Conservation (phyloP, 2,113 vertebrate genomes). For the Zapus hudsonius region DNA sequence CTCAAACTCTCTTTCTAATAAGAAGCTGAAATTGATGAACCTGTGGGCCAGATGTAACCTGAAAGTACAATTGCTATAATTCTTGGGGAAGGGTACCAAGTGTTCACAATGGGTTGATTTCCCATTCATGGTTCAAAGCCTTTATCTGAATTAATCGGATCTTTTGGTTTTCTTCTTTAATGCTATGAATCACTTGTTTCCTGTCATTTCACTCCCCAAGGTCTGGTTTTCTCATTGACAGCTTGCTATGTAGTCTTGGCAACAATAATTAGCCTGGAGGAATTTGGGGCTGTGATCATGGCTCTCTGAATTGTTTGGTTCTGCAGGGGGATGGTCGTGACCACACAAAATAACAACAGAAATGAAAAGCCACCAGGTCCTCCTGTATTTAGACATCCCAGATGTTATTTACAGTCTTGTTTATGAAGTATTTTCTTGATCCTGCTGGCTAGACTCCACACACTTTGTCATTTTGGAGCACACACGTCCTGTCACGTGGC, state of each 20-base stretch:
- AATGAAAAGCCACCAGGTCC: conserved; percentile 83
- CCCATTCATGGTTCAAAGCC: conserved; percentile 28
- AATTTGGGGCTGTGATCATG: conserved; percentile 73
- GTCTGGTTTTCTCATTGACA: conserved; percentile 79
- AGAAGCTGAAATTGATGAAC: not conserved
- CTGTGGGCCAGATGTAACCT: not conserved
- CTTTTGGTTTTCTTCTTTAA: conserved; percentile 80
- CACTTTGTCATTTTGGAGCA: conserved; percentile 86
- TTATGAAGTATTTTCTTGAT: conserved; percentile 86
- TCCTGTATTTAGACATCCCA: conserved; percentile 86
- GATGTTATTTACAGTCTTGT: conserved; percentile 90
- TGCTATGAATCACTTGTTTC: conserved; percentile 77
- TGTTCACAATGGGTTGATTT: conserved; percentile 38
- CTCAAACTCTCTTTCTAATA: not conserved
- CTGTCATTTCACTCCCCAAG: conserved; percentile 82
- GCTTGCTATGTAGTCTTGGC: conserved; percentile 68
- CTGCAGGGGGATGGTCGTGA: conserved; percentile 79
- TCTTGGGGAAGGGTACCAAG: not conserved
- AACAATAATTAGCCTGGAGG: conserved; percentile 81
- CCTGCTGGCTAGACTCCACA: conserved; percentile 87
- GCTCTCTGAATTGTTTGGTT: conserved; percentile 82
- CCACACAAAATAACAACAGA: conserved; percentile 85
- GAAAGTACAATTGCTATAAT: not conserved
- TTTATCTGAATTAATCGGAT: conserved; percentile 64
- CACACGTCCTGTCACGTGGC: conserved; percentile 90